Evolutionary conservation across 2,113 vertebrate genomes (phyloP), one percentile per base, ranked within the genome.

Genomic region (Propithecus coquereli): DNA sequence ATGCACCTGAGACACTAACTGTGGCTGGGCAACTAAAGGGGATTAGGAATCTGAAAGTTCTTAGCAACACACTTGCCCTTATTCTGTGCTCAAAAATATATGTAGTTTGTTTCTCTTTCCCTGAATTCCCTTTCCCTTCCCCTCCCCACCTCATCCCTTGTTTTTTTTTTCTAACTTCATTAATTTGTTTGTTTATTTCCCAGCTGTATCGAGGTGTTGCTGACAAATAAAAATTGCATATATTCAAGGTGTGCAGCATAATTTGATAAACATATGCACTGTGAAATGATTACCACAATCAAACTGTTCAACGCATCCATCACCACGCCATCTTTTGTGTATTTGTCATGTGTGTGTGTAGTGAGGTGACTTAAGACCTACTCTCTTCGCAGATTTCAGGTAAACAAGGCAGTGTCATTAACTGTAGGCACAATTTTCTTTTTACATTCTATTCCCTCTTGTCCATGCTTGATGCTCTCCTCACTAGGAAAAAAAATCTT

Each of bases 321-420:
- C 30, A 6, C 37, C 32, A 34, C 37, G 23, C 6, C 43, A 32
- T 4, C 61, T 63, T 61, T 63, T 52, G 16, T 66, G 34, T 52
- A 0, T 43, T 12, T 27, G 9, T 43, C 20, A 8, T 80, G 22
- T 16, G n/a, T 27, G 6, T 57, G 11, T 10, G 8, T 1, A 2
- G 9, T 40, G 34, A 83, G 14, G 7, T 22, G 8, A 9, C 17
- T 43, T 14, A 16, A 14, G 22, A 76, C 16, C 18, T 45, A 37
- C 6, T 74, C 10, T 87, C 34, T 47, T 27, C 34, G 2, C 43
- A 40, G 2, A 66, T 32, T 47, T 87, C 52, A 74, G 27, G 12
- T 45, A 50, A 47, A 92, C 25, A 68, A 7, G 47, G 45, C 43
- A 65, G 8, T 32, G 23, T 45, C 22, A 34, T 34, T 40, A 65